Evolutionary conservation across 1,140 invertebrate genomes (phyloP).

Genomic region (Marisa cornuarietis): DNA sequence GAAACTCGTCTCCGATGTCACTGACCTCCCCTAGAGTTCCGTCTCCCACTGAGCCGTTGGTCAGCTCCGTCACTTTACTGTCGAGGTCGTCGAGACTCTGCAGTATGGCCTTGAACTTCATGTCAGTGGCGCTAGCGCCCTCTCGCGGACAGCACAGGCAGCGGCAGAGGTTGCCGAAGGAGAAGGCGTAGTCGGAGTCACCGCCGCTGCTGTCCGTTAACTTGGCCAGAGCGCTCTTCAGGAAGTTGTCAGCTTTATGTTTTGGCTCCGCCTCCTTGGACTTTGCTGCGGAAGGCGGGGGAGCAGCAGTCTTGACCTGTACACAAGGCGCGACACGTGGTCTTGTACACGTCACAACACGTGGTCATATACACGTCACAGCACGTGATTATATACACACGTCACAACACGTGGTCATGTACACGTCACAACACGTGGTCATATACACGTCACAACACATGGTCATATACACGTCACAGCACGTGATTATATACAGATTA

Average conservation of each 20-base stretch:
- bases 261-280: background rate
- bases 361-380: too few species aligned
- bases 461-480: too few species aligned
- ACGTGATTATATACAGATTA: too few species aligned
- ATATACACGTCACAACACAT: too few species aligned
- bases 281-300: background rate
- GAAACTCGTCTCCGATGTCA: conserved; percentile 4
- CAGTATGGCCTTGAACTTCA: conserved; percentile 36
- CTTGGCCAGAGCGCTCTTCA: conserved; percentile 16
- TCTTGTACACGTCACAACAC: too few species aligned
- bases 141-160: conserved; percentile 32
- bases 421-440: too few species aligned
- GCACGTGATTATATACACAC: too few species aligned
- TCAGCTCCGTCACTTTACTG: conserved; percentile 22
- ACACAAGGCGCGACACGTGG: too few species aligned
- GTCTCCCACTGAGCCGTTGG: background rate
- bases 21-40: conserved; percentile 20
- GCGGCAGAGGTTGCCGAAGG: conserved; percentile 29
- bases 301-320: conserved; percentile 38
- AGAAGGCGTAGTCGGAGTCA: conserved; percentile 28
- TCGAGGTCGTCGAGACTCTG: conserved; percentile 36
- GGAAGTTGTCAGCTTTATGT: conserved; percentile 7
- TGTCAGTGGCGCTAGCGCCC: conserved; percentile 19
- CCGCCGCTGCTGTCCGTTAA: background rate
- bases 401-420: too few species aligned